Evolutionary conservation across 2,888 invertebrate genomes (phyloP), one percentile per base, ranked within the genome.

Genomic region (Mythimna albipuncta): DNA sequence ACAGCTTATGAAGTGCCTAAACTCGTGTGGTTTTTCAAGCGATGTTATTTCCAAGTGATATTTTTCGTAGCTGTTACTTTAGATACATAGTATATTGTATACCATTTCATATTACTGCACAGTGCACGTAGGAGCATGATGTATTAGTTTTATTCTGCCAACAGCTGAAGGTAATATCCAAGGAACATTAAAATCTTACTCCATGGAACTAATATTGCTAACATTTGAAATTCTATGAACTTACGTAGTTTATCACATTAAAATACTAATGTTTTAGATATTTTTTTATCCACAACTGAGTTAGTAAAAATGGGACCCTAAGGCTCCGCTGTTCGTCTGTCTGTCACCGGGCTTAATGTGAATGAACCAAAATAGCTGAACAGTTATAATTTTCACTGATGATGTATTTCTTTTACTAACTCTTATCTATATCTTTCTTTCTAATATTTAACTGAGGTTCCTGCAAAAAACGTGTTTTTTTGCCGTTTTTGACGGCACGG

Each of bases 131-230:
- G n/a, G 1, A 76, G 9, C 35, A 50, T 50, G 75, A 76, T 64
- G 21, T 71, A 78, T 75, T 54, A 79, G 59, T 75, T 78, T 78
- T 72, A 59, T 79, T 64, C 41, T 41, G 47, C 72, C 41, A 79
- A 64, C 72, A 72, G 55, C 64, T 72, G 59, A 77, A 70, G 13
- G 50, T 77, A 77, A 69, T 77, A 69, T 62, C 55, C 41, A 77
- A 69, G 41, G 16, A 77, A 47, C 35, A 69, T 54, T 21, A 74
- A 77, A 44, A 59, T 19, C n/a, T 63, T 63, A 21, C 32, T 16
- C 11, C 9, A 52, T 7, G 21, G 13, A 52, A 52, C n/a, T 63
- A 41, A 50, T 6, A 52, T 16, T 9, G 19, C 21, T 50, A 55
- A 32, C 19, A n/a, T 32, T 41, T 32, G 3, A 41, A 21, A 61